These are phyloP conservation scores for Achlya flavicornis DNA, from an alignment of 2,888 invertebrate species.

Conservation along the genomic window DNA sequence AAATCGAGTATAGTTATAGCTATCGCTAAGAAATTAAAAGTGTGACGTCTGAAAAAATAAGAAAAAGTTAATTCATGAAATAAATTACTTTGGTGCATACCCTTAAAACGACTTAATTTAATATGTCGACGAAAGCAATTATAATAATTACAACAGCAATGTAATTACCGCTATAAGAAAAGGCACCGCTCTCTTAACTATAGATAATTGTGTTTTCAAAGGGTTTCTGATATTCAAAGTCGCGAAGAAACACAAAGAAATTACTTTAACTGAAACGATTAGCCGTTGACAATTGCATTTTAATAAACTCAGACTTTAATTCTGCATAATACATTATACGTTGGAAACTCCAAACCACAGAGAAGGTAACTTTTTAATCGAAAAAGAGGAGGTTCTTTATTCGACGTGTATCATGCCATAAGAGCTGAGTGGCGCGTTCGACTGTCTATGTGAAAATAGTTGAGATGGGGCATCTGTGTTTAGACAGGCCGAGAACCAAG, in stretches of 20 bases:
- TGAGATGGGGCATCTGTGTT: no score
- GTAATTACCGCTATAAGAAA: constrained; percentile 74
- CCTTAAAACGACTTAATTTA: constrained; percentile 70
- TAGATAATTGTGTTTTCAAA: constrained; percentile 75
- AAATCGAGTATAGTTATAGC: no score
- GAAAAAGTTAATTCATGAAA: no score
- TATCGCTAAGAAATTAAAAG: no score
- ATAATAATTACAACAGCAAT: constrained; percentile 75
- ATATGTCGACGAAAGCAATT: constrained; percentile 76
- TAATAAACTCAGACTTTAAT: not conserved
- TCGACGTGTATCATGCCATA: no score
- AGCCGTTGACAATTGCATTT: not conserved
- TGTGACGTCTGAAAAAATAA: no score
- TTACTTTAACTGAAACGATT: constrained; percentile 9
- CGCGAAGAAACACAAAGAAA: constrained; percentile 45
- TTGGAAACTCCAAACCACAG: no score
- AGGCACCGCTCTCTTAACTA: constrained; percentile 64
- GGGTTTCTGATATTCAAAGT: constrained; percentile 65
- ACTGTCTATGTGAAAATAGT: no score
- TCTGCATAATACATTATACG: not conserved
- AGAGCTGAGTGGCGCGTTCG: no score
- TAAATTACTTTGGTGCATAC: constrained; percentile 30
- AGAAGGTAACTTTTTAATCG: no score
- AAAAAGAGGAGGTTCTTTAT: no score
- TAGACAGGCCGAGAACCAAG: no score